Evolutionary conservation across 2,888 invertebrate genomes (phyloP), one percentile per base, ranked within the genome.

Genomic region (Erynnis tages): DNA sequence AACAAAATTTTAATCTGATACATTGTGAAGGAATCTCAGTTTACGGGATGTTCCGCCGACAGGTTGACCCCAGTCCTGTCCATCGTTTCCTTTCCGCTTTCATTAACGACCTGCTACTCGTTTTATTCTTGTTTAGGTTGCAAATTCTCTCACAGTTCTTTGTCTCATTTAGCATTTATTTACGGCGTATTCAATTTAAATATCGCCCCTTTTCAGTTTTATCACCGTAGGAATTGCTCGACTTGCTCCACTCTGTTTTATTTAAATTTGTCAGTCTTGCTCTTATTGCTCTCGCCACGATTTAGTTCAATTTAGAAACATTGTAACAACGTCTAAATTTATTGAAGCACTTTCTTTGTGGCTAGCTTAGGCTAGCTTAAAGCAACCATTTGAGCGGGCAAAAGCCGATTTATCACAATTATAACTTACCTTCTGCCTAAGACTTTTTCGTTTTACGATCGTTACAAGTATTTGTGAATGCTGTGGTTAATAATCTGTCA

Each of bases 121-220:
- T 79, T 83, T 82, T 82, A 78, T 79, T 79, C 79, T 75, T 81
- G 79, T 83, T 84, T 81, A 79, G 79, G 79, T 79, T 79, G 80
- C 73, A 76, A 78, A 82, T 79, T 78, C 72, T 79, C 79, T 76
- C 75, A 65, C 77, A 81, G 79, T 79, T 79, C 79, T 84, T 86
- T 86, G 85, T 87, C 83, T 86, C 83, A 81, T 84, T 86, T 82
- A 82, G 74, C 77, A 82, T 86, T 84, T 85, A 85, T 85, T 86
- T 82, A 86, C 82, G 82, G 78, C 76, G 79, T 79, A 79, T 84
- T 84, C 84, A 82, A 85, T 85, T 86, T 83, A 84, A 86, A 85
- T 81, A 83, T 79, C 72, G 76, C 77, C 81, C 74, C 76, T 79
- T 79, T 76, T 67, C 75, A 76, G 79, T 82, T 85, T 83, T 84